A percentile compares a stretch with the other conserved stretches of the same genome.
Evolutionary conservation across 2,797 vertebrate species (phyloP).

Genomic region (Varecia variegata): DNA sequence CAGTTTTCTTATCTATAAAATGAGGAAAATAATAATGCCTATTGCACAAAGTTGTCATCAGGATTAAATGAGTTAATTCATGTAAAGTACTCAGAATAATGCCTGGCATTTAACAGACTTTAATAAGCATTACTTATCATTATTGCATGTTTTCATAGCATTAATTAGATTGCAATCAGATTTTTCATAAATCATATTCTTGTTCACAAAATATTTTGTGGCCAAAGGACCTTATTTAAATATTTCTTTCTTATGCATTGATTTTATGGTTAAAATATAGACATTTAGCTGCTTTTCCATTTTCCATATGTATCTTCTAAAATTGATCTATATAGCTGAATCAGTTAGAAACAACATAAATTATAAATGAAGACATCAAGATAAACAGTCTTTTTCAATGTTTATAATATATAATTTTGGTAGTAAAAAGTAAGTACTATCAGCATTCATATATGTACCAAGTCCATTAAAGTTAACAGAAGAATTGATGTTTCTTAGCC

Average conservation of each 20-base stretch:
- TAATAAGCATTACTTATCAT: not conserved
- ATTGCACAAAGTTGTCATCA: not conserved
- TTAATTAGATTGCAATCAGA: not conserved
- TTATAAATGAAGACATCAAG: not conserved
- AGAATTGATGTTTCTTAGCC: not conserved
- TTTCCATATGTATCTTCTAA: not conserved
- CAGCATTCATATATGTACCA: not conserved
- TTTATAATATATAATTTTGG: not conserved
- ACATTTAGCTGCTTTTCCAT: not conserved
- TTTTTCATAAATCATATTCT: not conserved
- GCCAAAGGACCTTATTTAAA: not conserved
- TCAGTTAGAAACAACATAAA: slow-evolving; percentile 9
- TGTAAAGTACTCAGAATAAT: not conserved
- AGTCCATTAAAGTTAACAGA: slow-evolving; percentile 9
- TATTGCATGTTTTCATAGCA: not conserved
- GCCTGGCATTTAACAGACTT: not conserved
- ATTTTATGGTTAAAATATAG: not conserved
- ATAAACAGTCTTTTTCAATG: not conserved
- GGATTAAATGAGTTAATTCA: not conserved
- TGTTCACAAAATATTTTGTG: not conserved
- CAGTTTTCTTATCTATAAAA: not conserved
- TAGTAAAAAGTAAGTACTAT: not conserved
- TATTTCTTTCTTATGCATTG: not conserved
- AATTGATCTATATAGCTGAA: not conserved
- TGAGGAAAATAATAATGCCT: not conserved